Base-by-base conservation (phyloP, 2,888 invertebrate species). In the Agrochola circellaris region DNA sequence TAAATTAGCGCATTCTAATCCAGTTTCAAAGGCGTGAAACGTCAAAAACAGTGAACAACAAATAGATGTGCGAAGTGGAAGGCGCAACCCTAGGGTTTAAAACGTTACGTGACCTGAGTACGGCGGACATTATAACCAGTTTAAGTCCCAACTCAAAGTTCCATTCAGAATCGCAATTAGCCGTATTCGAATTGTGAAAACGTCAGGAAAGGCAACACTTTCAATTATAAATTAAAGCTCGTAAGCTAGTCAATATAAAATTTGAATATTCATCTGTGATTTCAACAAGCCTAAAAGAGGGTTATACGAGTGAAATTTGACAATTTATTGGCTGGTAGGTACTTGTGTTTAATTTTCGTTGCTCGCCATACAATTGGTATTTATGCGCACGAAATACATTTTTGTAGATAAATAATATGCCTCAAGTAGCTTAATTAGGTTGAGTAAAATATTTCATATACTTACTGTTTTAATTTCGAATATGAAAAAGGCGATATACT, bases 111-210 rank as follows among this genome's bases (percentile, higher is more conserved):
- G 95, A 92, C 90, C 90, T 86, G 95, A 89, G 90, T 94, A 91
- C 93, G 87, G 87, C 86, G 90, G 91, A 90, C 93, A 92, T 94
- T 91, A 92, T 93, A 94, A 93, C 92, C 92, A 91, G 93, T 93
- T 93, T 92, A 93, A 92, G 93, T 92, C 92, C 92, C 92, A 90
- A 92, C 92, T 92, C 91, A 89, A 90, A 91, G 93, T 92, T 91
- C 91, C 92, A 94, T 92, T 91, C 93, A 88, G 95, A 95, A 95
- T 95, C 88, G 92, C 92, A 95, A 95, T 95, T 93, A 95, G 93
- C 90, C 82, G 87, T 89, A 89, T 87, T 85, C 80, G 87, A 90
- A 89, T 85, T 86, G 89, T 88, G 88, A 90, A 92, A 91, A 90
- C 91, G 92, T 92, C 91, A 92, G 89, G 81, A 88, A 91, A 89